Evolutionary conservation across 2,888 invertebrate genomes (phyloP).

Genomic region (Papilio demoleus): DNA sequence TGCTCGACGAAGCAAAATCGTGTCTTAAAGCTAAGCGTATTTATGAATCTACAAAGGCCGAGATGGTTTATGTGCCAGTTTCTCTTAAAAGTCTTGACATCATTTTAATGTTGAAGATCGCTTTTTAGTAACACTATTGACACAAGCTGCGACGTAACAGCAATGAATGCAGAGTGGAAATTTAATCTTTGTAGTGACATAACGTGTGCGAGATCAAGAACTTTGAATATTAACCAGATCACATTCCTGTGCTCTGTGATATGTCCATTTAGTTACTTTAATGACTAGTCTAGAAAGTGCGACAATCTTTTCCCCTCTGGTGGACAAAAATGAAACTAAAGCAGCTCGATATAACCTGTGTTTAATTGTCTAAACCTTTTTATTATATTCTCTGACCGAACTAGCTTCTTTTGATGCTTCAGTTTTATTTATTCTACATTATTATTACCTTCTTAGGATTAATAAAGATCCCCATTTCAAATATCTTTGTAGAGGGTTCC

Average conservation of each 20-base stretch:
- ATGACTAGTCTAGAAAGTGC: neutral
- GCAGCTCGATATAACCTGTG: neutral
- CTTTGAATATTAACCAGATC: constrained; percentile 6
- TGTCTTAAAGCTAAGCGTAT: constrained; percentile 4
- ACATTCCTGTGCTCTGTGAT: constrained; percentile 2
- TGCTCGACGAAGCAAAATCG: neutral
- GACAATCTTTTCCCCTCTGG: neutral
- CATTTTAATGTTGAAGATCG: neutral
- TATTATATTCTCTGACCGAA: neutral
- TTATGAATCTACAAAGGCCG: constrained; percentile 1
- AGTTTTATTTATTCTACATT: neutral
- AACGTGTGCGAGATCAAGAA: neutral
- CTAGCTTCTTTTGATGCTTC: neutral
- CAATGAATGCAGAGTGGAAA: neutral
- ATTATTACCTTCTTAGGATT: neutral
- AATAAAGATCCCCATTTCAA: neutral
- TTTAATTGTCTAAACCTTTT: neutral
- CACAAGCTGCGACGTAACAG: neutral
- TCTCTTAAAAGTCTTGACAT: constrained; percentile 10
- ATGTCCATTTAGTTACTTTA: neutral
- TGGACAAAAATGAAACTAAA: neutral
- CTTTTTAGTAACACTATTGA: neutral
- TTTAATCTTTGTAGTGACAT: neutral
- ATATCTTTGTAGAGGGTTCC: constrained; percentile 8
- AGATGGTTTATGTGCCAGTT: neutral